A percentile compares a stretch with the other conserved stretches of the same genome.
phyloP scores from a whole-genome alignment of 1,140 invertebrate genomes.

The Coenobita brevimanus region DNA sequence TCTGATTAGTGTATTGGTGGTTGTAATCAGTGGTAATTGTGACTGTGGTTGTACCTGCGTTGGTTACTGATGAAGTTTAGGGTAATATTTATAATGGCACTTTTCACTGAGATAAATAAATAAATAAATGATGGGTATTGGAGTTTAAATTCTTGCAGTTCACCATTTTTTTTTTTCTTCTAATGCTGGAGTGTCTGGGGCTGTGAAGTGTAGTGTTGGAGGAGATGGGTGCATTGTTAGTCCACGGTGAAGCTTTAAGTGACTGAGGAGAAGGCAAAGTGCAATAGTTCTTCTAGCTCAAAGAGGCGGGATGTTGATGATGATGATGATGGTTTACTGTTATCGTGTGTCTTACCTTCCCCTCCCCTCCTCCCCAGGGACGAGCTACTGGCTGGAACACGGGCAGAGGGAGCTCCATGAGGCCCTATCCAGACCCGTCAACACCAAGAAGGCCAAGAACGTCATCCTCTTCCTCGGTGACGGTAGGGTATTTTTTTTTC shows the following conservation, averaged over 20 bases:
- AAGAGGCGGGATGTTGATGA: not conserved
- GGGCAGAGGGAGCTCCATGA: conserved; percentile 18
- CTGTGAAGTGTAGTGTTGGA: not conserved
- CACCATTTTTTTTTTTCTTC: too few relatives aligned
- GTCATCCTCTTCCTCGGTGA: conserved; percentile 55
- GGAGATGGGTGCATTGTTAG: not conserved
- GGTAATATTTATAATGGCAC: too few relatives aligned
- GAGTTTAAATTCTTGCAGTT: not conserved
- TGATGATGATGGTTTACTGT: too few relatives aligned
- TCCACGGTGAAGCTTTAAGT: too few relatives aligned
- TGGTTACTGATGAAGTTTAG: too few relatives aligned
- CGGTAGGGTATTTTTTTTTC: not conserved
- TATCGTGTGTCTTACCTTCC: not conserved
- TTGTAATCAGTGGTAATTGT: too few relatives aligned
- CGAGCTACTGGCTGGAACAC: conserved; percentile 10
- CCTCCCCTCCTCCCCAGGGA: not conserved
- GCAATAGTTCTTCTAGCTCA: not conserved
- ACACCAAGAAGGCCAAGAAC: conserved; percentile 39
- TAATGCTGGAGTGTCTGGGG: too few relatives aligned
- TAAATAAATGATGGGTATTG: too few relatives aligned
- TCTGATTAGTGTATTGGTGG: too few relatives aligned
- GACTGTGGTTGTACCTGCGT: too few relatives aligned
- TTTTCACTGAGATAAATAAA: too few relatives aligned
- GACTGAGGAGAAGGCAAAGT: too few relatives aligned
- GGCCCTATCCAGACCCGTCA: not conserved